Percentiles rank a stretch among this genome's conserved stretches.
phyloP scores from a whole-genome alignment of 2,797 vertebrate genomes.

The Eutrigla gurnardus region DNA sequence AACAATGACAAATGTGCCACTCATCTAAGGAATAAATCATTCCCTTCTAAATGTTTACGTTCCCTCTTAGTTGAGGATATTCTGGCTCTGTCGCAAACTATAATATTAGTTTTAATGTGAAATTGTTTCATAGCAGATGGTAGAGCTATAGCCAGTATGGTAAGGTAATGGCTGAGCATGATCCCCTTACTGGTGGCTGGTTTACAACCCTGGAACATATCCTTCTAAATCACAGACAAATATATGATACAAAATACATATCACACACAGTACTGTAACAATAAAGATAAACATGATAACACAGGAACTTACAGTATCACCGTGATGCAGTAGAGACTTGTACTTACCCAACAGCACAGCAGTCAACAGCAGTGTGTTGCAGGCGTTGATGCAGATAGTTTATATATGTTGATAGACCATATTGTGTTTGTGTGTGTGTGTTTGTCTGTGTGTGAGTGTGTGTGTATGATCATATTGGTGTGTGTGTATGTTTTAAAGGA shows the following conservation, averaged over 20 bases:
- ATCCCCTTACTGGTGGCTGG: neutral
- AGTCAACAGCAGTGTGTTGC: neutral
- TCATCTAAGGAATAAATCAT: neutral
- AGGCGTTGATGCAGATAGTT: neutral
- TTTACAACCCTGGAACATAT: no score
- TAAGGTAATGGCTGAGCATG: neutral
- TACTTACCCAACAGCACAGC: neutral
- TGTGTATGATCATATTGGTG: neutral
- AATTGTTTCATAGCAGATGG: neutral
- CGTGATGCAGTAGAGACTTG: neutral
- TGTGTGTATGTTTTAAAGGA: neutral
- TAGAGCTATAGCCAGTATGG: neutral
- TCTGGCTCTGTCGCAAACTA: neutral
- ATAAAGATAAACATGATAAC: neutral
- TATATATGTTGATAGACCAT: neutral
- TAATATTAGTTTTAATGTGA: neutral
- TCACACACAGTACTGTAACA: neutral
- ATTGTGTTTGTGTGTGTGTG: neutral
- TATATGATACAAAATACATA: no score
- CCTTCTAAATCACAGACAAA: neutral
- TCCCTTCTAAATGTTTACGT: neutral
- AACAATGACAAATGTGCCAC: neutral
- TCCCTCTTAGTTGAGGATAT: neutral
- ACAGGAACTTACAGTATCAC: no score
- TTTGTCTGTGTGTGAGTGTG: neutral